Conservation (phyloP, 2,888 invertebrate genomes). For the Coelopa pilipes region DNA sequence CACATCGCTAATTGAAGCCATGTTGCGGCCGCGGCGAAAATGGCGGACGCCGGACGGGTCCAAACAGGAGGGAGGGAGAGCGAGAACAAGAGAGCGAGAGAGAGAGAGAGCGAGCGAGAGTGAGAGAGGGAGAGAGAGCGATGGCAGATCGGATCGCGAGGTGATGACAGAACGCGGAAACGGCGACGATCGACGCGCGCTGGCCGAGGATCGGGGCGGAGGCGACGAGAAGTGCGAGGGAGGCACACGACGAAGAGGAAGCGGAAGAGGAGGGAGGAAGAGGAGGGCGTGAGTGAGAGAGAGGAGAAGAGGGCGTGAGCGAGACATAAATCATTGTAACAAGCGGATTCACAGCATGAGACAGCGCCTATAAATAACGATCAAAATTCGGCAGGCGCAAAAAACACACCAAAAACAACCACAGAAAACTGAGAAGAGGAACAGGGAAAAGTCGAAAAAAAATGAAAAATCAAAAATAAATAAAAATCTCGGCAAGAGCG, state of each 20-base stretch:
- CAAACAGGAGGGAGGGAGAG: too few relatives aligned
- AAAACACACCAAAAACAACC: too few relatives aligned
- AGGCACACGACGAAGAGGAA: too few relatives aligned
- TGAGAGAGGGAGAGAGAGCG: too few relatives aligned
- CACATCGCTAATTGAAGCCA: too few relatives aligned
- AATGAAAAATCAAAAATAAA: not conserved
- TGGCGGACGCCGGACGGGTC: too few relatives aligned
- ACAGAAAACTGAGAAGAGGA: not conserved
- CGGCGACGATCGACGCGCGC: not conserved
- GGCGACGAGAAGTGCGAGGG: not conserved
- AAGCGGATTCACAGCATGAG: slow-evolving; percentile 64
- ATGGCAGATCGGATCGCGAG: not conserved
- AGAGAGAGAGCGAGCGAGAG: too few relatives aligned
- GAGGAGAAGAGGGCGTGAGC: slow-evolving; percentile 55
- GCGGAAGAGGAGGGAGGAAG: too few relatives aligned
- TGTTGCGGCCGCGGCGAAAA: too few relatives aligned
- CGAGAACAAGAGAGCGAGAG: too few relatives aligned
- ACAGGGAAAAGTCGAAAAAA: not conserved
- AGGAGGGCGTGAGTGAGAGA: slow-evolving; percentile 61
- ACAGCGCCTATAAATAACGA: slow-evolving; percentile 49
- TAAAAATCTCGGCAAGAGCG: not conserved
- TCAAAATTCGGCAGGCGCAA: too few relatives aligned
- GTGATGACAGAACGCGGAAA: not conserved
- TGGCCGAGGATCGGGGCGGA: slow-evolving; percentile 16
- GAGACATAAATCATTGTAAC: slow-evolving; percentile 65